phyloP scores from a whole-genome alignment of 2,797 vertebrate species.

The Cynopterus sphinx region DNA sequence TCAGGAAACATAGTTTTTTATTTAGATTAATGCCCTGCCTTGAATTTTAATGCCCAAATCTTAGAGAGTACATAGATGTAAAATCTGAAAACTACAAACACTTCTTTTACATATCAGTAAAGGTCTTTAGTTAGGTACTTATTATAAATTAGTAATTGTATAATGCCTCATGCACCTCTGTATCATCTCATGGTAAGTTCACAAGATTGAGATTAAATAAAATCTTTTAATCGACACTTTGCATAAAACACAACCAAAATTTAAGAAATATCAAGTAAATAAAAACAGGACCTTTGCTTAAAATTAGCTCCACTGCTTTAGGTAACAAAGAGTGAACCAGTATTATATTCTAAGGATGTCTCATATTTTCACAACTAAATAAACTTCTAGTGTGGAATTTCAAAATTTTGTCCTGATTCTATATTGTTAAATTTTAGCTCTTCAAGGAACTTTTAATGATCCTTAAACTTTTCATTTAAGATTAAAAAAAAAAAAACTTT shows the following conservation, averaged over 20 bases:
- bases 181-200: not conserved
- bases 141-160: not conserved
- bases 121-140: not conserved
- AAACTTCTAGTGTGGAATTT: not conserved
- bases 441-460: not conserved
- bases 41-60: slow-evolving; percentile 18
- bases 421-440: not conserved
- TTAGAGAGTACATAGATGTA: not conserved
- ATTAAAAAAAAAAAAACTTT: not conserved
- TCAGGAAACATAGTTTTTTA: slow-evolving; percentile 23
- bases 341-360: not conserved
- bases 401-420: not conserved
- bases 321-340: not conserved
- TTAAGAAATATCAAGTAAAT: not conserved
- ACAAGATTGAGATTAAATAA: not conserved
- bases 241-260: not conserved
- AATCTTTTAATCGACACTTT: slow-evolving; percentile 27
- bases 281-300: slow-evolving; percentile 24
- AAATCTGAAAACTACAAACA: not conserved
- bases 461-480: not conserved
- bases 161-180: not conserved
- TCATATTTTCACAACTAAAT: slow-evolving; percentile 2
- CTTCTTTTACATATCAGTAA: not conserved
- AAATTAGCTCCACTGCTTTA: not conserved
- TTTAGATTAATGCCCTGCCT: not conserved